Conservation (phyloP, 2,888 invertebrate species). For the Poecilus cupreus region DNA sequence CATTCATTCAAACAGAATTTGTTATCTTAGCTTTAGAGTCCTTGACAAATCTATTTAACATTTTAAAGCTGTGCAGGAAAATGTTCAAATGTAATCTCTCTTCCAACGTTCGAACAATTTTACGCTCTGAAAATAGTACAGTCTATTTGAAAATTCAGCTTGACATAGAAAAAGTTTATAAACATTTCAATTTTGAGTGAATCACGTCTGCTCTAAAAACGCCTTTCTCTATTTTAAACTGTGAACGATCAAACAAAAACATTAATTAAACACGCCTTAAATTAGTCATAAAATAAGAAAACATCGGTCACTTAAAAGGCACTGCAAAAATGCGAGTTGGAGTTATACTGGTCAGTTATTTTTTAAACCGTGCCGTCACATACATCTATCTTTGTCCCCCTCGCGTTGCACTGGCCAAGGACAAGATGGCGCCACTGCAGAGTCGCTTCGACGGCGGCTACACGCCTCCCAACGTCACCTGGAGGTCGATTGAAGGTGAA, state of each 20-base stretch:
- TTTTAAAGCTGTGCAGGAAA: neutral
- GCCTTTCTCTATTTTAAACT: neutral
- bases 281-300: neutral
- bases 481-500: conserved; percentile 55
- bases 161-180: neutral
- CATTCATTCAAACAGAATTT: too few species aligned
- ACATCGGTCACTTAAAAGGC: neutral
- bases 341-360: neutral
- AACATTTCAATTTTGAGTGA: neutral
- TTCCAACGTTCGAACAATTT: neutral
- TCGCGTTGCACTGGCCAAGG: neutral
- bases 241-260: neutral
- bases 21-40: too few species aligned
- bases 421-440: conserved; percentile 30
- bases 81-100: neutral
- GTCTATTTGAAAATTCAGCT: neutral
- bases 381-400: neutral
- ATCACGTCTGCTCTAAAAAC: neutral
- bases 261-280: neutral
- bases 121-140: neutral
- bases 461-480: conserved; percentile 49
- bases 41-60: neutral
- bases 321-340: neutral
- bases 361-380: neutral
- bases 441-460: neutral